Conservation (phyloP, 2,113 vertebrate species). For the human region GRCh38 chr20:5446501-5447000, state of each 20-base stretch:
- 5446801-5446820: not conserved
- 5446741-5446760: not conserved
- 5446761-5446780: not conserved
- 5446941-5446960: no score
- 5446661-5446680: not conserved
- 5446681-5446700: not conserved
- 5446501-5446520: not conserved
- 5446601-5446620: not conserved
- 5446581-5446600: slow-evolving; percentile 37
- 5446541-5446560: slow-evolving; percentile 19
- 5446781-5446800: not conserved
- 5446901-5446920: no score
- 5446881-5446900: no score
- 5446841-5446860: not conserved
- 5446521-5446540: not conserved
- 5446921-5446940: no score
- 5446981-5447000: no score
- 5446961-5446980: no score
- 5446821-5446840: not conserved
- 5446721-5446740: not conserved
- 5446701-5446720: slow-evolving; percentile 36
- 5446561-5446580: not conserved
- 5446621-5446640: not conserved
- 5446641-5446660: slow-evolving; percentile 1
- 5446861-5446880: no score